Base-by-base conservation (phyloP, 2,888 invertebrate genomes). In the Tridacna gigas region DNA sequence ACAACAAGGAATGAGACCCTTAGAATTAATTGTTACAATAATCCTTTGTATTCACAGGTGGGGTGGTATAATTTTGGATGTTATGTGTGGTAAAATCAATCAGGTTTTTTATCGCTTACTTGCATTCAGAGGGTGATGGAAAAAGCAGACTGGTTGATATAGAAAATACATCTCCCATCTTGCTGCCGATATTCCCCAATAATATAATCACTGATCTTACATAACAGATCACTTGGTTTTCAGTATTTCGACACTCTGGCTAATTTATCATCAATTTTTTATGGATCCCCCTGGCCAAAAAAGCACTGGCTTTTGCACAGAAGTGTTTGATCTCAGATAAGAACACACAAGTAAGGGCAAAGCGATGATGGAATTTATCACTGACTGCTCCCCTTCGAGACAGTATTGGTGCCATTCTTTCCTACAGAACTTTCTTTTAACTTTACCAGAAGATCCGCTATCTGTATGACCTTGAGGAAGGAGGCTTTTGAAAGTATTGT, bases 131-230 rank as follows among this genome's bases (percentile, higher is more conserved):
- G 3, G 45, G 15, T 67, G 45, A 67, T 37, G 45, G 20, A 15
- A 37, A 67, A 45, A 67, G 67, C 67, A 67, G 67, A 67, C 45
- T 37, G 67, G 45, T 67, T 26, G 67, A 45, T 67, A 37, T 37
- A 67, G 45, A 13, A 45, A 37, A 67, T 67, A 67, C 45, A 37
- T 67, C 37, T 45, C 37, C n/a, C 37, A 71, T 71, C 71, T 51
- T 25, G 22, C 45, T 51, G 22, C 71, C 48, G 71, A 71, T 51
- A 51, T 71, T 71, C 48, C n/a, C 51, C 28, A 71, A 71, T 71
- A 71, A 71, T 71, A 51, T 51, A 51, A 71, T 71, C 71, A 71
- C 25, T 71, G 25, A 71, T 71, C 71, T 71, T 51, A 71, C 9
- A 22, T 22, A 71, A 71, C 26, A 51, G 71, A 71, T 71, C 71